Percentiles rank a stretch among this genome's conserved stretches.
Evolutionary conservation across 1,140 invertebrate species (phyloP).

Genomic region (Diplogasteroides magnus): DNA sequence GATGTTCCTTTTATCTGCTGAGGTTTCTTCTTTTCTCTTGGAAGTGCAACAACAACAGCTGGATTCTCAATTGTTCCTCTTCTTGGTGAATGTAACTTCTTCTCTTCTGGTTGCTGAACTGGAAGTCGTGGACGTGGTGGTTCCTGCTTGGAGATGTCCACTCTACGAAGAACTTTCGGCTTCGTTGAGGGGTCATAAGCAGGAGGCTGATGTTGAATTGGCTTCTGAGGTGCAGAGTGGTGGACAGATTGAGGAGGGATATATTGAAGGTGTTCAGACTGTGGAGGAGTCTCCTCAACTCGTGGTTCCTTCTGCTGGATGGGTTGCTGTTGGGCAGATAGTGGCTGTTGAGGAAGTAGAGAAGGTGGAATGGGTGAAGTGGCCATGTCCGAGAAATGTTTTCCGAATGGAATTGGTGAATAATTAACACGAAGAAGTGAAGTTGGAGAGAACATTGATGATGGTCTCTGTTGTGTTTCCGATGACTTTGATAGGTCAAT

Average conservation of each 20-base stretch:
- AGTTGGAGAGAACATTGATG: not conserved
- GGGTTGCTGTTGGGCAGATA: no score
- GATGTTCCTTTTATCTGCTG: no score
- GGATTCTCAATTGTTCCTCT: not conserved
- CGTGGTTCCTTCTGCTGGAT: no score
- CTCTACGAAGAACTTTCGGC: not conserved
- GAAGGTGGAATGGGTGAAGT: not conserved
- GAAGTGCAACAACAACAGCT: no score
- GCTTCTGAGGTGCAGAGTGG: not conserved
- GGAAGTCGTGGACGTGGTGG: no score
- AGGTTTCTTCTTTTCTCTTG: no score
- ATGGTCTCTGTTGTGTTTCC: not conserved
- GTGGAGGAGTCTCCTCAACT: no score
- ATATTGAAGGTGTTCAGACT: no score
- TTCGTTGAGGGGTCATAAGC: not conserved
- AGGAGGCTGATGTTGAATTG: not conserved
- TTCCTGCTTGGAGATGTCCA: constrained; percentile 22
- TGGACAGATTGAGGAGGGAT: not conserved
- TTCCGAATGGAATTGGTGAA: not conserved
- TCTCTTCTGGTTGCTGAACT: no score
- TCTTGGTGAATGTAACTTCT: no score
- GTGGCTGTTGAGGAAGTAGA: no score
- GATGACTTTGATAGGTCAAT: no score
- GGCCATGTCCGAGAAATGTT: not conserved
- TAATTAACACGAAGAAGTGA: not conserved